phyloP scores from a whole-genome alignment of 2,797 vertebrate species.

The Mus spretus region DNA sequence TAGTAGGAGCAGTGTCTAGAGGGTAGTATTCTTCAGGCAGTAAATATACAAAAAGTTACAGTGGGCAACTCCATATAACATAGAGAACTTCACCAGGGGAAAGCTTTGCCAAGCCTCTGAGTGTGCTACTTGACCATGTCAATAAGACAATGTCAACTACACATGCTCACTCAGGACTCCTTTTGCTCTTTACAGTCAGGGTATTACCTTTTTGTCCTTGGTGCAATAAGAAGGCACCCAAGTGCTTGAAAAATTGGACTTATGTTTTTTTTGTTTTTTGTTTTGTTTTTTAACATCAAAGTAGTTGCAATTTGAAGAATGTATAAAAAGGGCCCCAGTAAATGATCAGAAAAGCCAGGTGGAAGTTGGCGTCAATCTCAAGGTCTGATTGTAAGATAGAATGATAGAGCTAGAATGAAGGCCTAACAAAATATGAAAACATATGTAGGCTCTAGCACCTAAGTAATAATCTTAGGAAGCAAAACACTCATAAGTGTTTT shows the following conservation, averaged over 20 bases:
- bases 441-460: neutral
- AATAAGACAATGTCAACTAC: neutral
- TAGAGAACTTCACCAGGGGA: neutral
- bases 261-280: no score
- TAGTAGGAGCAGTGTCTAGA: neutral
- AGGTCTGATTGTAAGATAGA: neutral
- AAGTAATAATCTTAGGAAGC: neutral
- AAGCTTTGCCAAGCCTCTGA: neutral
- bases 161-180: neutral
- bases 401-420: neutral
- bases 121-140: neutral
- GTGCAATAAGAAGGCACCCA: neutral
- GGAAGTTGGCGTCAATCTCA: neutral
- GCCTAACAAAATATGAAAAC: neutral
- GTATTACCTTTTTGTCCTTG: neutral
- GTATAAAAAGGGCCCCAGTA: accelerated
- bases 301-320: neutral
- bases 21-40: neutral
- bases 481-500: neutral
- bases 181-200: neutral
- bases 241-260: neutral
- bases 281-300: neutral
- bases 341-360: neutral
- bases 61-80: neutral
- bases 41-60: neutral